Percentiles rank a stretch among this genome's conserved stretches.
Evolutionary conservation across 2,888 invertebrate species (phyloP).

Genomic region (Limnephilus auricula): DNA sequence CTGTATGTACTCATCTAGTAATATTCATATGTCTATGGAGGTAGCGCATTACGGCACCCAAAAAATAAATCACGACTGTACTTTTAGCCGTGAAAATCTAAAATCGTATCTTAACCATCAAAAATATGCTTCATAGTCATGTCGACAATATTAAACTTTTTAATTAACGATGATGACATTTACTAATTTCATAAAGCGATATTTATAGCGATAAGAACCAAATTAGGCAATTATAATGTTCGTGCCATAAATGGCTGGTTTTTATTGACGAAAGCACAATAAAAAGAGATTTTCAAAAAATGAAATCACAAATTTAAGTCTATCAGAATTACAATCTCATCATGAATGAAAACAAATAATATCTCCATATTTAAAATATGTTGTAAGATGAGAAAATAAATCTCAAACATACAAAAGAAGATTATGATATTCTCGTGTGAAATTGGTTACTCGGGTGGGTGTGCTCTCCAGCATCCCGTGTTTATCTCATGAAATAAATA

Average conservation of each 20-base stretch:
- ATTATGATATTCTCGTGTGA: neutral
- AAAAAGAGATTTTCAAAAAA: neutral
- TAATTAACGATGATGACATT: too few relatives aligned
- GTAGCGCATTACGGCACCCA: too few relatives aligned
- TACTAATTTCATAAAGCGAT: neutral
- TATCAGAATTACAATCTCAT: neutral
- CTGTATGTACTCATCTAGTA: too few relatives aligned
- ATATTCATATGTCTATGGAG: too few relatives aligned
- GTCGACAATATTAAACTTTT: too few relatives aligned
- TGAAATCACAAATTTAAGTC: neutral
- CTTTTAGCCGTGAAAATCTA: too few relatives aligned
- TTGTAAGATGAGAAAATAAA: neutral
- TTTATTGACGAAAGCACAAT: neutral
- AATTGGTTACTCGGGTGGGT: constrained; percentile 14
- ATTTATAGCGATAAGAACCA: neutral
- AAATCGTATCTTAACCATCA: too few relatives aligned
- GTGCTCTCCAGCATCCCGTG: neutral
- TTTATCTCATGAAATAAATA: constrained; percentile 27
- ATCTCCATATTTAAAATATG: neutral
- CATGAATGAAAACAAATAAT: neutral
- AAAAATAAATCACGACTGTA: too few relatives aligned
- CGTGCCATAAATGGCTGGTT: too few relatives aligned
- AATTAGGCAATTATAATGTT: neutral
- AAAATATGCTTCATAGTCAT: too few relatives aligned
- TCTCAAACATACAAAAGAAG: neutral